These are phyloP conservation scores for Aleiodes testaceus DNA, from an alignment of 2,888 invertebrate genomes.

Conservation along the genomic window DNA sequence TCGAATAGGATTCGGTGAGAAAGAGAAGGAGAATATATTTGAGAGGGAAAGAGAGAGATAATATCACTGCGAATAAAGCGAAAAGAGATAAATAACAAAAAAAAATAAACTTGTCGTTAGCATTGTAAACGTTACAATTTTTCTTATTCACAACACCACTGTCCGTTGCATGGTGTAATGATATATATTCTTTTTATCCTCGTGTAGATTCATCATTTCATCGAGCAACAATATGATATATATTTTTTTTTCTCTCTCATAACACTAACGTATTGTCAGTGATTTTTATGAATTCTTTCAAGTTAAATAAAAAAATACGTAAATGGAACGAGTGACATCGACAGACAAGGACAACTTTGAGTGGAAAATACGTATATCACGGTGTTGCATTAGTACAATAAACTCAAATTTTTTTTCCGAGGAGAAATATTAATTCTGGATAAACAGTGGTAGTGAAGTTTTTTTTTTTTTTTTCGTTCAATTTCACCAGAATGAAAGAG, in stretches of 20 bases:
- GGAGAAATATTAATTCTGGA: not conserved
- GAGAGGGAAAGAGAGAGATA: slow-evolving; percentile 8
- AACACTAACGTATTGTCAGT: slow-evolving; percentile 12
- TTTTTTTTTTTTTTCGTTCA: too few relatives aligned
- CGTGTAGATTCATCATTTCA: slow-evolving; percentile 8
- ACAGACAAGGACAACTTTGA: slow-evolving; percentile 30
- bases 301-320: slow-evolving; percentile 8
- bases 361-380: slow-evolving; percentile 25
- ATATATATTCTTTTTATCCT: not conserved
- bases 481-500: too few relatives aligned
- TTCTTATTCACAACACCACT: not conserved
- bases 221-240: not conserved
- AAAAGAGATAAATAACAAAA: slow-evolving; percentile 4
- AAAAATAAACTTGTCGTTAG: slow-evolving; percentile 5
- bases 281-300: slow-evolving; percentile 24
- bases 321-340: slow-evolving; percentile 38
- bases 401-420: not conserved
- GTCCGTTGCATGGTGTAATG: not conserved
- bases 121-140: slow-evolving; percentile 2
- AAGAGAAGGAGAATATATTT: slow-evolving; percentile 22
- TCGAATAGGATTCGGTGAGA: slow-evolving; percentile 27
- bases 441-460: not conserved
- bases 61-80: not conserved
- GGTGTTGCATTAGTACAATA: not conserved
- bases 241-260: not conserved